Evolutionary conservation across 2,888 invertebrate genomes (phyloP).

Genomic region (Rhagonycha lutea): DNA sequence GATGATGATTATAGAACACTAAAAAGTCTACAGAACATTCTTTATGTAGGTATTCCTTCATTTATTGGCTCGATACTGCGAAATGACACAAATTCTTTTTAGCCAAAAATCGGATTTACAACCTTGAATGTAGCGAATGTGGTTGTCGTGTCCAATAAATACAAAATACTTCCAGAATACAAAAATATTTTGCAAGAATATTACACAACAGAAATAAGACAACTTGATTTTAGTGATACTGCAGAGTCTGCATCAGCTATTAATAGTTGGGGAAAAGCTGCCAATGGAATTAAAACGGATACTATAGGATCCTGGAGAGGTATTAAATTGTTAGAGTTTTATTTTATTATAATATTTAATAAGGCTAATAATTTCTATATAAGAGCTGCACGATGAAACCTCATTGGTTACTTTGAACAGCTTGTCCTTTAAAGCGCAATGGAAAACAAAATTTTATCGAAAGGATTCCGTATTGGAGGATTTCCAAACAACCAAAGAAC

Average conservation of each 20-base stretch:
- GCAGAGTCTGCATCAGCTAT: constrained; percentile 55
- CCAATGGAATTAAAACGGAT: constrained; percentile 61
- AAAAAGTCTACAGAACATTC: constrained; percentile 26
- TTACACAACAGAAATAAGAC: constrained; percentile 59
- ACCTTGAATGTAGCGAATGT: constrained; percentile 57
- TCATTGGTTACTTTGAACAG: constrained; percentile 75
- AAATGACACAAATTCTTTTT: constrained; percentile 7
- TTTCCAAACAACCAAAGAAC: constrained; percentile 66
- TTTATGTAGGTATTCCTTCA: constrained; percentile 19
- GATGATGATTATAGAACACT: no score
- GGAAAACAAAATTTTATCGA: constrained; percentile 69
- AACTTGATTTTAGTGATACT: constrained; percentile 59
- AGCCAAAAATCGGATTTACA: constrained; percentile 40
- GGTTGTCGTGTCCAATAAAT: constrained; percentile 56
- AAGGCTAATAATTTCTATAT: constrained; percentile 50
- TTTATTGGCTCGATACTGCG: no score
- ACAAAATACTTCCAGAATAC: constrained; percentile 55
- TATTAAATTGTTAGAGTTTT: constrained; percentile 36
- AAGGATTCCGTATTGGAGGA: constrained; percentile 59
- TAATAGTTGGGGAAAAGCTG: constrained; percentile 65
- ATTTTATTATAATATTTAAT: not conserved
- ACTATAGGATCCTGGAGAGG: constrained; percentile 62
- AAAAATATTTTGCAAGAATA: constrained; percentile 49
- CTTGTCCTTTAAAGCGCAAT: constrained; percentile 78
- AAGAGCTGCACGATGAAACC: constrained; percentile 57